Conservation (phyloP, 2,888 invertebrate species). For the Germaria angustata region DNA sequence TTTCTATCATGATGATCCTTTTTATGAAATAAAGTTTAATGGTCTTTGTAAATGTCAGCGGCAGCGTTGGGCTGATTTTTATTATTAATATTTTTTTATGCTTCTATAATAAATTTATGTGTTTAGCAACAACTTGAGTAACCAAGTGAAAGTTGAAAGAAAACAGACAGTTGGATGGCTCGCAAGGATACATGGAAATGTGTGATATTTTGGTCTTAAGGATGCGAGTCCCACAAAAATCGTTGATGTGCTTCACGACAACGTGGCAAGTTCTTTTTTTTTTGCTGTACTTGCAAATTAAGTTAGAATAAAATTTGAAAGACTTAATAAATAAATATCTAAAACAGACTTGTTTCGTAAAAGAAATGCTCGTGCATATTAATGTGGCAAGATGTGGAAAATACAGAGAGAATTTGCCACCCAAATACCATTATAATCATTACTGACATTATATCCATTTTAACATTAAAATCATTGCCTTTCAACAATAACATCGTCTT, state of each 20-base stretch:
- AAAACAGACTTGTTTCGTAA: too few relatives aligned
- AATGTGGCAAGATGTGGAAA: too few relatives aligned
- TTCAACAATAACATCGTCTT: too few relatives aligned
- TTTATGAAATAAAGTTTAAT: conserved; percentile 54
- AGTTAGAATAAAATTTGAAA: neutral
- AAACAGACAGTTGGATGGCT: neutral
- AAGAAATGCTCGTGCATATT: too few relatives aligned
- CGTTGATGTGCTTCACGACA: neutral
- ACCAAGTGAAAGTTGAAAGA: neutral
- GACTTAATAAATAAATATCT: neutral
- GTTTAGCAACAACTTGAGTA: neutral
- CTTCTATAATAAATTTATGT: conserved; percentile 5
- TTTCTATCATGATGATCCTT: conserved; percentile 3
- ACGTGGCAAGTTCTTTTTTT: neutral
- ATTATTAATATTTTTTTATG: neutral
- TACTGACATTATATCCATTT: too few relatives aligned
- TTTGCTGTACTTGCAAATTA: neutral
- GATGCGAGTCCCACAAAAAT: too few relatives aligned
- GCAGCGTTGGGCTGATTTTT: conserved; percentile 29
- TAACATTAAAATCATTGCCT: too few relatives aligned
- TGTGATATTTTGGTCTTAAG: too few relatives aligned
- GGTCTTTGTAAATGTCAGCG: conserved; percentile 60
- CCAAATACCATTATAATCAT: too few relatives aligned
- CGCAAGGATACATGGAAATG: too few relatives aligned
- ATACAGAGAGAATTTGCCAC: too few relatives aligned